Evolutionary conservation across 2,888 invertebrate species (phyloP).

Genomic region (Sympetrum striolatum): DNA sequence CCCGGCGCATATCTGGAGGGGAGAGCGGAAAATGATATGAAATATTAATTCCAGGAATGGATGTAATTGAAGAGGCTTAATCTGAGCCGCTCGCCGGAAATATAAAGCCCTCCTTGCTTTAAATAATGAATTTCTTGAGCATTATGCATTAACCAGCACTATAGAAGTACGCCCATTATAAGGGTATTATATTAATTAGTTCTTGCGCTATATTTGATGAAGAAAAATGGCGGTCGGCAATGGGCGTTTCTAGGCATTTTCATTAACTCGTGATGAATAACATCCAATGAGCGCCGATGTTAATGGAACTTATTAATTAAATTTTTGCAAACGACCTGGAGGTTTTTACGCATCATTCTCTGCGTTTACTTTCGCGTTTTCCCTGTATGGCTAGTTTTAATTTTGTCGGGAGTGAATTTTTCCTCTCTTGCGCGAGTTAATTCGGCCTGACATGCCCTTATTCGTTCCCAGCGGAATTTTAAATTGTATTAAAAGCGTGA

Average conservation of each 20-base stretch:
- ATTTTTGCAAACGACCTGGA: background rate
- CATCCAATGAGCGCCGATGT: background rate
- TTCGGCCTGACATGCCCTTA: no score
- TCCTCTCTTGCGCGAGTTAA: no score
- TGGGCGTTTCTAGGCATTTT: background rate
- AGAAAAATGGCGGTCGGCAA: background rate
- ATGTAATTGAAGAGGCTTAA: background rate
- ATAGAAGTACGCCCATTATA: background rate
- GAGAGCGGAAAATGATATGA: background rate
- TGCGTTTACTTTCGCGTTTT: no score
- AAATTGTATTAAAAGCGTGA: no score
- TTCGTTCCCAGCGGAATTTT: no score
- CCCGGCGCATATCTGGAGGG: background rate
- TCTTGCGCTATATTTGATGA: background rate
- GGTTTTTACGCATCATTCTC: background rate
- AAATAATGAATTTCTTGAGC: slow-evolving; percentile 14
- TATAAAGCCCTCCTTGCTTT: background rate
- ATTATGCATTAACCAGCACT: background rate
- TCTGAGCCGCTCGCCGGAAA: slow-evolving; percentile 6
- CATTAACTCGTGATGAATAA: background rate
- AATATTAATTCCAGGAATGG: slow-evolving; percentile 22
- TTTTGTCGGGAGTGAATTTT: no score
- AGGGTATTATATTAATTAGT: background rate
- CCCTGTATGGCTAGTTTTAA: no score
- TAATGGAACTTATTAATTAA: background rate